A percentile compares a stretch with the other conserved stretches of the same genome.
Conservation (phyloP, 2,797 vertebrate species). For the Taenioides sp. region DNA sequence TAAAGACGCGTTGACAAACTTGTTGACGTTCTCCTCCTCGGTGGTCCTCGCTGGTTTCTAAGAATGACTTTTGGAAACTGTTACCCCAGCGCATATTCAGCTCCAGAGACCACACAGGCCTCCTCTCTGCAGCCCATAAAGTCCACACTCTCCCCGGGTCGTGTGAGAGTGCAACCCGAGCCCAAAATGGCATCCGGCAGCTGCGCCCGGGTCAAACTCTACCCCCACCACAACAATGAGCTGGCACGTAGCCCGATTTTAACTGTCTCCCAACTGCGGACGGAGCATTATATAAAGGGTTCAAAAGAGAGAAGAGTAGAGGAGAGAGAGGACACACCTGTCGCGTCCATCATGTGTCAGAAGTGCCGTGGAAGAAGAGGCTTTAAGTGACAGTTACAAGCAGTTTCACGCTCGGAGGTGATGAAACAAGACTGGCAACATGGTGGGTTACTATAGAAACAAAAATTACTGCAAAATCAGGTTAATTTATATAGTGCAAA, state of each 20-base stretch:
- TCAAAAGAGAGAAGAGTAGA: slow-evolving; percentile 55
- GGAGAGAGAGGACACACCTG: slow-evolving; percentile 25
- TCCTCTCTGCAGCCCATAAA: slow-evolving; percentile 55
- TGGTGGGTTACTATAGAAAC: too few relatives aligned
- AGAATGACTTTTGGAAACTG: slow-evolving; percentile 29
- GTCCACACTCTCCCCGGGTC: slow-evolving; percentile 63
- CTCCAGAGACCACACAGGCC: slow-evolving; percentile 49
- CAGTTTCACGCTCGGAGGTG: too few relatives aligned
- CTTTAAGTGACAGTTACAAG: too few relatives aligned
- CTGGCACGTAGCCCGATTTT: slow-evolving; percentile 70
- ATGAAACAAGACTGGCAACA: too few relatives aligned
- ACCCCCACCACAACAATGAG: slow-evolving; percentile 69
- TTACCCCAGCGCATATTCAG: slow-evolving; percentile 36
- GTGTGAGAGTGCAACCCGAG: slow-evolving; percentile 76
- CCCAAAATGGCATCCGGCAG: slow-evolving; percentile 70
- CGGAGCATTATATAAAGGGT: slow-evolving; percentile 50
- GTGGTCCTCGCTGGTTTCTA: slow-evolving; percentile 44
- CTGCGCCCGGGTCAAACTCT: slow-evolving; percentile 61
- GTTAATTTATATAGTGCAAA: too few relatives aligned
- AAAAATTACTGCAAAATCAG: too few relatives aligned
- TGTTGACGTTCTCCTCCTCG: slow-evolving; percentile 46
- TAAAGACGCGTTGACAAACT: slow-evolving; percentile 50
- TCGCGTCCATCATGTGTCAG: slow-evolving; percentile 50
- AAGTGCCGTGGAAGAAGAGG: too few relatives aligned
- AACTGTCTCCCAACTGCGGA: slow-evolving; percentile 44